These are phyloP conservation scores for Myathropa florea DNA, from an alignment of 2,888 invertebrate genomes.

Conservation along the genomic window DNA sequence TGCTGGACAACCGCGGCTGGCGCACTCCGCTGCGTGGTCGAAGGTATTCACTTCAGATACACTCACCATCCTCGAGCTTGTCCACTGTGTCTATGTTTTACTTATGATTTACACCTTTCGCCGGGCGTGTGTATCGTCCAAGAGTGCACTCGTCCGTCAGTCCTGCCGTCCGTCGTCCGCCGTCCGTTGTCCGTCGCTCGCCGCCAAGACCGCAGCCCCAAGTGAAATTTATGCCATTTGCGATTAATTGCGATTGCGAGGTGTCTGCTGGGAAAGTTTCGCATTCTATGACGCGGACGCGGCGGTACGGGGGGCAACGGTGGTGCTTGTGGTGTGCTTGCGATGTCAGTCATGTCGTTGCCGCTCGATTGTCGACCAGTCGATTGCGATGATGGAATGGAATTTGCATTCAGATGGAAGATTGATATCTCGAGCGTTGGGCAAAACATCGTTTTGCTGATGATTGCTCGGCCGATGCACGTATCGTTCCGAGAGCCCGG, in stretches of 20 bases:
- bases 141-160: background rate
- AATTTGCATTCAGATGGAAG: conserved; percentile 55
- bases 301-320: background rate
- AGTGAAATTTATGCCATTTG: conserved; percentile 62
- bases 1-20: background rate
- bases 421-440: conserved; percentile 52
- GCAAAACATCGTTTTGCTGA: conserved; percentile 55
- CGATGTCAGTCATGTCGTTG: conserved; percentile 13
- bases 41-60: background rate
- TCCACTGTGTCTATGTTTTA: conserved; percentile 56
- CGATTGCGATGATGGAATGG: conserved; percentile 44
- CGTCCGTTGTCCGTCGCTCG: background rate
- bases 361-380: conserved; percentile 23
- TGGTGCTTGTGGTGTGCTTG: background rate
- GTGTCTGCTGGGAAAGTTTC: conserved; percentile 55
- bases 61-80: conserved; percentile 23
- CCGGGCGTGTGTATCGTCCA: conserved; percentile 17
- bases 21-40: background rate
- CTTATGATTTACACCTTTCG: conserved; percentile 69
- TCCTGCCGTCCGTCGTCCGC: background rate
- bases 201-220: background rate
- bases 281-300: background rate
- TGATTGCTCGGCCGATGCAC: conserved; percentile 4
- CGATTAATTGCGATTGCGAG: conserved; percentile 64
- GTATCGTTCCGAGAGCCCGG: background rate